Evolutionary conservation across 2,888 invertebrate genomes (phyloP).

Genomic region (Scaptomyza polygonia): DNA sequence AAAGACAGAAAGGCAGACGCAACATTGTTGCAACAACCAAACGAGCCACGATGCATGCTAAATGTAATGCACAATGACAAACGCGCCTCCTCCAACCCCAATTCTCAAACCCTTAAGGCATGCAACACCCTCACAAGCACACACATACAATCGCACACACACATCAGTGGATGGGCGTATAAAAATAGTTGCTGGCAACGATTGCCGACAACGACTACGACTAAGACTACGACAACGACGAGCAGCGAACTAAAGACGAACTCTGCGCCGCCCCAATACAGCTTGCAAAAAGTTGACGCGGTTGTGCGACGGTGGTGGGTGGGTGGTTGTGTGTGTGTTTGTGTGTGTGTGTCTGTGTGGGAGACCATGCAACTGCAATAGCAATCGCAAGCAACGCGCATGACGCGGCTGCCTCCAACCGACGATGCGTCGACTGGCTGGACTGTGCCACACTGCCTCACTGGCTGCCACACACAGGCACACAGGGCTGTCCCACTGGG

Average conservation of each 20-base stretch:
- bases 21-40: conserved; percentile 70
- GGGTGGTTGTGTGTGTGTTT: not conserved
- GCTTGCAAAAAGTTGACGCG: conserved; percentile 1
- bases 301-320: not conserved
- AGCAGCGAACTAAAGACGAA: conserved; percentile 66
- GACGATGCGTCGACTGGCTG: conserved; percentile 42
- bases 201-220: conserved; percentile 43
- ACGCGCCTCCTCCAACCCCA: conserved; percentile 33
- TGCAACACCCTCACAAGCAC: conserved; percentile 32
- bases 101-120: conserved; percentile 32
- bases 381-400: conserved; percentile 66
- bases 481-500: conserved; percentile 35
- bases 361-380: conserved; percentile 40
- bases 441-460: conserved; percentile 26
- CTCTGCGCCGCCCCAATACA: conserved; percentile 27
- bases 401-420: conserved; percentile 68
- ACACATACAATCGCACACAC: conserved; percentile 9
- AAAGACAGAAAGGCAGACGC: conserved; percentile 10
- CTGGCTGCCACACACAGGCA: conserved; percentile 28
- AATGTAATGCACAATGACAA: conserved; percentile 77
- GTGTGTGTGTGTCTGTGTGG: not conserved
- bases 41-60: conserved; percentile 68
- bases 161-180: conserved; percentile 42
- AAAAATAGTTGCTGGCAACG: conserved; percentile 72
- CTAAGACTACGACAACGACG: conserved; percentile 38